A percentile compares a stretch with the other conserved stretches of the same genome.
Evolutionary conservation across 1,140 invertebrate species (phyloP).

Genomic region (Cotesia vestalis): DNA sequence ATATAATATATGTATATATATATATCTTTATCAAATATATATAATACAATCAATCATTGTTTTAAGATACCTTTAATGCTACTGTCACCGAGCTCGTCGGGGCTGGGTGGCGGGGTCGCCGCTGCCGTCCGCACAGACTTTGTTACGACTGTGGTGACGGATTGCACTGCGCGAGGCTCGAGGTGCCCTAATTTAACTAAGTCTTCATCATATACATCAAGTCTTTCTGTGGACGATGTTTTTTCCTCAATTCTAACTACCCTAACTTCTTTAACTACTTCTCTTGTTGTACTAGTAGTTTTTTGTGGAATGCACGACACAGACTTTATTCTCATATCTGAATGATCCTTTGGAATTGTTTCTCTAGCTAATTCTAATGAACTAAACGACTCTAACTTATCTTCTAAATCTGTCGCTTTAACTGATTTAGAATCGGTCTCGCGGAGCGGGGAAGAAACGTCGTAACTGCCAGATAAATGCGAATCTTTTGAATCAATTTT

Average conservation of each 20-base stretch:
- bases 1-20: conserved; percentile 51
- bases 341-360: conserved; percentile 30
- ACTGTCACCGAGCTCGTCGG: conserved; percentile 65
- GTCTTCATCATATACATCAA: conserved; percentile 50
- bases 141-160: conserved; percentile 66
- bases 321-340: conserved; percentile 39
- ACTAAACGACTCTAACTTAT: conserved; percentile 46
- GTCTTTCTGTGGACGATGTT: conserved; percentile 40
- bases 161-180: conserved; percentile 62
- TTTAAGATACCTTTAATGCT: conserved; percentile 67
- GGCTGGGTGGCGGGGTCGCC: conserved; percentile 65
- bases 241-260: conserved; percentile 33
- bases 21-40: conserved; percentile 32
- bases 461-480: conserved; percentile 46
- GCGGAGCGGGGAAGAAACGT: conserved; percentile 43
- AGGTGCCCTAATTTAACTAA: conserved; percentile 58
- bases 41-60: conserved; percentile 62
- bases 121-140: conserved; percentile 65
- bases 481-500: conserved; percentile 56
- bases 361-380: conserved; percentile 36
- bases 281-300: conserved; percentile 44
- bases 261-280: conserved; percentile 33
- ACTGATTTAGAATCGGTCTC: conserved; percentile 22
- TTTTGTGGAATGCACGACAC: conserved; percentile 59
- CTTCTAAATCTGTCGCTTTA: conserved; percentile 40